A percentile compares a stretch with the other conserved stretches of the same genome.
phyloP scores from a whole-genome alignment of 2,113 vertebrate species.

The Hylia prasina region DNA sequence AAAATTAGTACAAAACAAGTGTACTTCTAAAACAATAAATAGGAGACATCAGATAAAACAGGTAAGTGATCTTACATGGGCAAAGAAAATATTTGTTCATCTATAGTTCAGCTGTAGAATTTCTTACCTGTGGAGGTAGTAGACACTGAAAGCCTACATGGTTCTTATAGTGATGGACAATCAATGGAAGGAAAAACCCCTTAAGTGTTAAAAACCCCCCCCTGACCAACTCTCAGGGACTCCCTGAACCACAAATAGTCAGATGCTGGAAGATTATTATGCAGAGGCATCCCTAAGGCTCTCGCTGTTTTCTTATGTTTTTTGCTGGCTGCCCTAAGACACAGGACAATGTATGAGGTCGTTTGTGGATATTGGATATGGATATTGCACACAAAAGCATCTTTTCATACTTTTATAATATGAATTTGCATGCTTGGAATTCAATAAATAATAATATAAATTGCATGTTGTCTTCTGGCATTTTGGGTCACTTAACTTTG shows the following conservation, averaged over 20 bases:
- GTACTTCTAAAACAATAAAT: background rate
- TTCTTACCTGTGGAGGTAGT: background rate
- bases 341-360: background rate
- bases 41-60: background rate
- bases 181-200: background rate
- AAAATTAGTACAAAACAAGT: background rate
- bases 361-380: background rate
- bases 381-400: background rate
- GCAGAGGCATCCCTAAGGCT: background rate
- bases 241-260: background rate
- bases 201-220: background rate
- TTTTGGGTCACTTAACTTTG: background rate
- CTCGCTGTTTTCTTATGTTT: rapidly evolving
- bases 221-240: background rate
- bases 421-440: background rate
- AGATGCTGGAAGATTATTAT: background rate
- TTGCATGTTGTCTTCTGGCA: background rate
- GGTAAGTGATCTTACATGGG: background rate
- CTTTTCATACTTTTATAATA: background rate
- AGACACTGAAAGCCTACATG: background rate
- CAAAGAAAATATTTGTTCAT: background rate
- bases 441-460: slow-evolving; percentile 31
- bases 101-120: background rate
- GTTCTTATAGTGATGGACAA: background rate
- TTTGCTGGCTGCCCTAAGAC: background rate